Percentiles rank a stretch among this genome's conserved stretches.
Evolutionary conservation across 2,113 vertebrate genomes (phyloP).

Genomic region (Hiodon alosoides): DNA sequence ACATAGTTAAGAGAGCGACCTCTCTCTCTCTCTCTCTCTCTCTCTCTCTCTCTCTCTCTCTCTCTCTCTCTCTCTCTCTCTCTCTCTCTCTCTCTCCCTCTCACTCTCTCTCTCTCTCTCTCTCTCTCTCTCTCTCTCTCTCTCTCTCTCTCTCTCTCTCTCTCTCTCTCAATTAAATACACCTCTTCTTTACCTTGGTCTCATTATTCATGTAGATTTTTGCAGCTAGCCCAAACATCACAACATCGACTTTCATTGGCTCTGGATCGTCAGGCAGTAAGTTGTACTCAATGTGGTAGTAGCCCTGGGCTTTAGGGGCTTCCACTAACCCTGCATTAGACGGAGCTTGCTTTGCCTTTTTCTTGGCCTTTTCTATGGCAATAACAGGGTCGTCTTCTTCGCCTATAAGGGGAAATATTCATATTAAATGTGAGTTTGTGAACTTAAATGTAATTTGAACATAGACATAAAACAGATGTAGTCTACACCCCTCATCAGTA

Average conservation of each 20-base stretch:
- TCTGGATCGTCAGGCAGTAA: constrained; percentile 62
- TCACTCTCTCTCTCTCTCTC: too few relatives aligned
- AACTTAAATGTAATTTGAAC: neutral
- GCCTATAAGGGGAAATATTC: constrained; percentile 35
- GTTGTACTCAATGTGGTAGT: constrained; percentile 70
- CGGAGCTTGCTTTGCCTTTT: constrained; percentile 15
- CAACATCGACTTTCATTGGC: constrained; percentile 60
- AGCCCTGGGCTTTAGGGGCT: constrained; percentile 43
- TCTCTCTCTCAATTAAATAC: neutral
- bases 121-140: too few relatives aligned
- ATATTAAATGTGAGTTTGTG: neutral
- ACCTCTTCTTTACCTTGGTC: constrained; percentile 56
- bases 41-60: too few relatives aligned
- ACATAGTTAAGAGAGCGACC: too few relatives aligned
- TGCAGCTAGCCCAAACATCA: constrained; percentile 57
- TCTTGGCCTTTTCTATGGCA: constrained; percentile 29
- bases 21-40: neutral
- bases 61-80: too few relatives aligned
- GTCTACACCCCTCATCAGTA: too few relatives aligned
- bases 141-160: neutral
- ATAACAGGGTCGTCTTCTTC: constrained; percentile 28
- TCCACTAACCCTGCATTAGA: neutral
- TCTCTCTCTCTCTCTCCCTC: too few relatives aligned
- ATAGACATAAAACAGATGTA: too few relatives aligned
- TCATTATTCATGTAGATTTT: constrained; percentile 66